Conservation (phyloP, 2,888 invertebrate genomes). For the Drosophila kuntzei region DNA sequence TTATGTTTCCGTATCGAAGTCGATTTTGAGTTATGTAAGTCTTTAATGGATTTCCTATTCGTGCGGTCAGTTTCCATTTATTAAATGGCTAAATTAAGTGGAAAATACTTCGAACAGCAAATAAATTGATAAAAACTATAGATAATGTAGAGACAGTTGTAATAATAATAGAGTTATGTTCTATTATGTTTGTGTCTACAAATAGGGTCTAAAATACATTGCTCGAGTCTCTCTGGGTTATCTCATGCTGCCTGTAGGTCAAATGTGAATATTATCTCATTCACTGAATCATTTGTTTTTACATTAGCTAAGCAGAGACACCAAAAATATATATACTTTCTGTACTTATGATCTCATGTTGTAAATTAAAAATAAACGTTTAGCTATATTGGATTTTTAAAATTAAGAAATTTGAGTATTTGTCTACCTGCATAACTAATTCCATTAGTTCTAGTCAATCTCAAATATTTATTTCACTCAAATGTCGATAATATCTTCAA, state of each 20-base stretch:
- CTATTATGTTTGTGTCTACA: not conserved
- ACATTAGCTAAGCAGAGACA: conserved; percentile 12
- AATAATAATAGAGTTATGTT: not conserved
- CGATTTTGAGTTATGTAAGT: conserved; percentile 37
- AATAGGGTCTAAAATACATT: not conserved
- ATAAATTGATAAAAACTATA: conserved; percentile 25
- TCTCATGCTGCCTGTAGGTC: conserved; percentile 41
- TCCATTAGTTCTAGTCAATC: not conserved
- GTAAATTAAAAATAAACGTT: conserved; percentile 2
- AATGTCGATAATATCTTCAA: conserved; percentile 28
- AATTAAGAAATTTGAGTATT: too few relatives aligned
- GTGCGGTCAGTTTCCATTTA: conserved; percentile 12
- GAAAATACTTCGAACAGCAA: conserved; percentile 5
- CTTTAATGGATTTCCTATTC: conserved; percentile 28
- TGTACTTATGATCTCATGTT: conserved; percentile 40
- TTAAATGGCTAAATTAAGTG: conserved; percentile 21
- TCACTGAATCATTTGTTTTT: conserved; percentile 23
- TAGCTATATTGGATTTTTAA: not conserved
- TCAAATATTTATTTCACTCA: conserved; percentile 30
- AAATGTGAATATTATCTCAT: conserved; percentile 43
- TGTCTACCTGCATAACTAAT: too few relatives aligned
- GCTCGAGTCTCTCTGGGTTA: conserved; percentile 16
- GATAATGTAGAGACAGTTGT: not conserved
- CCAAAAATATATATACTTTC: not conserved
- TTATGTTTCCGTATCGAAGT: conserved; percentile 31